Conservation (phyloP, 1,140 invertebrate genomes). For the Drosophila bocki region DNA sequence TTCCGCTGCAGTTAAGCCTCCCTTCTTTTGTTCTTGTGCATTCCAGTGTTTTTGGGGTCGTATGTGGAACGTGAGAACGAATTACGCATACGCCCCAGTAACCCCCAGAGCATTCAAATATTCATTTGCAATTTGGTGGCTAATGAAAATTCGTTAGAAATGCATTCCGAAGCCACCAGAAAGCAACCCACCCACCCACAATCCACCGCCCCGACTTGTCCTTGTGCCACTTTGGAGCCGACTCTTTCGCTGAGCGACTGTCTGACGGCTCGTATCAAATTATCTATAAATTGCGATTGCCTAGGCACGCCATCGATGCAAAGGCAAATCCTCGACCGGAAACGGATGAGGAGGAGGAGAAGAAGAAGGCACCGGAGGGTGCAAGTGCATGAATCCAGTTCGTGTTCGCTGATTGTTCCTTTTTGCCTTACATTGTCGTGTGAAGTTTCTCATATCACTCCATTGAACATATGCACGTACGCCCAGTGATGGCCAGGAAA, state of each 20-base stretch:
- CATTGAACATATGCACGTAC: slow-evolving; percentile 38
- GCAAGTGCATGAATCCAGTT: slow-evolving; percentile 32
- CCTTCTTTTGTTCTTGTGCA: slow-evolving; percentile 45
- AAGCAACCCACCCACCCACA: neutral
- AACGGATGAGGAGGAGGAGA: neutral
- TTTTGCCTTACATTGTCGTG: slow-evolving; percentile 56
- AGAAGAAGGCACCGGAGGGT: neutral
- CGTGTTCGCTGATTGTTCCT: slow-evolving; percentile 55
- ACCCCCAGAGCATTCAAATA: slow-evolving; percentile 44
- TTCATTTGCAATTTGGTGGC: slow-evolving; percentile 54
- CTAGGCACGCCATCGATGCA: slow-evolving; percentile 64
- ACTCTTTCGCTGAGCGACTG: slow-evolving; percentile 47
- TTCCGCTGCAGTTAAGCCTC: slow-evolving; percentile 33
- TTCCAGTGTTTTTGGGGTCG: slow-evolving; percentile 31
- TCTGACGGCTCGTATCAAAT: slow-evolving; percentile 72
- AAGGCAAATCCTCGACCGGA: slow-evolving; percentile 17
- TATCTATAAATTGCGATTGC: slow-evolving; percentile 79
- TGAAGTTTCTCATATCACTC: slow-evolving; percentile 76
- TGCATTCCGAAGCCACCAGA: slow-evolving; percentile 50
- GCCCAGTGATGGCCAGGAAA: slow-evolving; percentile 14
- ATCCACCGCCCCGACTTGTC: slow-evolving; percentile 38
- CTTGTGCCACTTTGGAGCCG: slow-evolving; percentile 70
- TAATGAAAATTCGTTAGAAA: slow-evolving; percentile 76
- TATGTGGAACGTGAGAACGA: slow-evolving; percentile 49
- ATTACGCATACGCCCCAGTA: slow-evolving; percentile 66